Conservation (phyloP, 2,888 invertebrate genomes). For the Luffia ferchaultella region DNA sequence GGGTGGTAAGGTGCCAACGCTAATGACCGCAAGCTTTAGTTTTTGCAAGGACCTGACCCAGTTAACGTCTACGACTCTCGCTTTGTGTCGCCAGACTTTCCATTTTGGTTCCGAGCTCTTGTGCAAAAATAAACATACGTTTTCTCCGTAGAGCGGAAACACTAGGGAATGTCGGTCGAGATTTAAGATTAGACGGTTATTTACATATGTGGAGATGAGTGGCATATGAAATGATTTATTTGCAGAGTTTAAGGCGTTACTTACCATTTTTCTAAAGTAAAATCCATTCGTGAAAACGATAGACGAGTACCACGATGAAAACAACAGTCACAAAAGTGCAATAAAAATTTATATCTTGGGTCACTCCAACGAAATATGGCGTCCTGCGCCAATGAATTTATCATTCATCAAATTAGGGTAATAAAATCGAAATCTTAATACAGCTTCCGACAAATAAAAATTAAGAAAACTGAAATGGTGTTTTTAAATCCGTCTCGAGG, state of each 20-base stretch:
- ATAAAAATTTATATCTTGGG: no score
- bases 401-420: no score
- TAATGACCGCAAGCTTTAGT: slow-evolving; percentile 27
- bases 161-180: not conserved
- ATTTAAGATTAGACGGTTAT: not conserved
- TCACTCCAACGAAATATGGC: no score
- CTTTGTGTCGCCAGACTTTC: slow-evolving; percentile 17
- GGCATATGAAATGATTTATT: not conserved
- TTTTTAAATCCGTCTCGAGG: no score
- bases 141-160: not conserved
- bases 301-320: no score
- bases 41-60: slow-evolving; percentile 22
- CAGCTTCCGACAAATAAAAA: no score
- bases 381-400: no score
- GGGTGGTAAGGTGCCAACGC: not conserved
- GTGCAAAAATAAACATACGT: slow-evolving; percentile 30
- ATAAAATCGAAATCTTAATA: no score
- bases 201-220: not conserved
- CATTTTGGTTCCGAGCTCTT: slow-evolving; percentile 28
- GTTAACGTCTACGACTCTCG: slow-evolving; percentile 19
- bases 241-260: not conserved
- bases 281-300: no score
- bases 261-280: no score
- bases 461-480: no score
- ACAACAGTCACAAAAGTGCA: no score